Conservation (phyloP, 2,888 invertebrate genomes). For the Spicauda simplicius region DNA sequence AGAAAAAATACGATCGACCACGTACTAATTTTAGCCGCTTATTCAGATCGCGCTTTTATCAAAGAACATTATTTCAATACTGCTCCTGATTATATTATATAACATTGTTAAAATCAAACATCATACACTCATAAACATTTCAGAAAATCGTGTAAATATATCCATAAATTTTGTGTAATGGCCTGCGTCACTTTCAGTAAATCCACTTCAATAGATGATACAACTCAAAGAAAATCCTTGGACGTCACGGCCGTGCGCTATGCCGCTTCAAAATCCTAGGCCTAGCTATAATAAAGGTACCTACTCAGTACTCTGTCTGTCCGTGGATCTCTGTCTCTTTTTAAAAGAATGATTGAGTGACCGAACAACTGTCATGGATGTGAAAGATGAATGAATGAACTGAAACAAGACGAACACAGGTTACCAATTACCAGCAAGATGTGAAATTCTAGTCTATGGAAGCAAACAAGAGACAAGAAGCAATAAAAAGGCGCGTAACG, state of each 20-base stretch:
- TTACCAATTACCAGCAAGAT: too few species aligned
- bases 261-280: not conserved
- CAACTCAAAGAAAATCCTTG: not conserved
- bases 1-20: not conserved
- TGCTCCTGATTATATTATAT: conserved; percentile 10
- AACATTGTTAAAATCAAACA: conserved; percentile 6
- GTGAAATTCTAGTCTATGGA: too few species aligned
- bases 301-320: not conserved
- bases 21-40: not conserved
- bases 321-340: not conserved
- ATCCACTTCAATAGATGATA: not conserved
- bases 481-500: too few species aligned
- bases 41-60: not conserved
- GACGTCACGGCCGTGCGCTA: not conserved
- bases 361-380: too few species aligned
- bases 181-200: not conserved
- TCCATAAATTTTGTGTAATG: not conserved
- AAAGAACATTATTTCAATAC: not conserved
- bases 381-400: too few species aligned
- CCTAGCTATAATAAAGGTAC: too few species aligned
- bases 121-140: not conserved
- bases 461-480: too few species aligned
- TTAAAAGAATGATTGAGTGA: too few species aligned
- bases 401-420: too few species aligned
- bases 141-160: conserved; percentile 2